Base-by-base conservation (phyloP, 1,140 invertebrate genomes). In the Arctopsyche grandis region DNA sequence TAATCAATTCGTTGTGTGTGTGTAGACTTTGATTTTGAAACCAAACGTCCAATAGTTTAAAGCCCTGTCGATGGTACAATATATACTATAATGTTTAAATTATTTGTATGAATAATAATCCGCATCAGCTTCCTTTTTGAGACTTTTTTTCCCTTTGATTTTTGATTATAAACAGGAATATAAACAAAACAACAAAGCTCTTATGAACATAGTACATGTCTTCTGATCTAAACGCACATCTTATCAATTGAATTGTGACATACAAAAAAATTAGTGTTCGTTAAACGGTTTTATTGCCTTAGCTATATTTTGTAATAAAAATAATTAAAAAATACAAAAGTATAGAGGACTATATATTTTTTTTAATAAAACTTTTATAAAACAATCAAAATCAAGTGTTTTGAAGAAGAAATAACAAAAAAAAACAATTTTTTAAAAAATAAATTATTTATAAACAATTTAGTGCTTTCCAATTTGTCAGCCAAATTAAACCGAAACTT, bases 251-350 rank as follows among this genome's bases (percentile, higher is more conserved):
- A 5, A 52, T 14, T 12, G 44, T 5, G 5, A 21, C 9, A 5
- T 26, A 66, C 3, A 66, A 26, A 12, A 26, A 29, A 66, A 14
- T 26, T 66, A 66, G 63, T 66, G 63, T 66, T 66, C 63, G 63
- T 66, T 66, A 66, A 26, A 22, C n/a, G 58, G 26, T 66, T 66
- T 66, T 12, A 66, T 66, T 66, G 63, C 63, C 63, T 66, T 66
- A 66, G 63, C 63, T 66, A 26, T 66, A 26, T 66, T 66, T 66
- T 66, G 63, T 66, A 66, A 66, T 66, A 24, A 24, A 22, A 66
- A 19, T 26, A 12, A 52, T 5, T 12, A 12, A 60, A 16, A 19
- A 26, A 66, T 14, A 66, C 63, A n/a, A n/a, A n/a, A n/a, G n/a
- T n/a, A n/a, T n/a, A n/a, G n/a, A n/a, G n/a, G n/a, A n/a, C n/a